Evolutionary conservation across 2,113 vertebrate species (phyloP).

Genomic region (Podocnemis expansa): DNA sequence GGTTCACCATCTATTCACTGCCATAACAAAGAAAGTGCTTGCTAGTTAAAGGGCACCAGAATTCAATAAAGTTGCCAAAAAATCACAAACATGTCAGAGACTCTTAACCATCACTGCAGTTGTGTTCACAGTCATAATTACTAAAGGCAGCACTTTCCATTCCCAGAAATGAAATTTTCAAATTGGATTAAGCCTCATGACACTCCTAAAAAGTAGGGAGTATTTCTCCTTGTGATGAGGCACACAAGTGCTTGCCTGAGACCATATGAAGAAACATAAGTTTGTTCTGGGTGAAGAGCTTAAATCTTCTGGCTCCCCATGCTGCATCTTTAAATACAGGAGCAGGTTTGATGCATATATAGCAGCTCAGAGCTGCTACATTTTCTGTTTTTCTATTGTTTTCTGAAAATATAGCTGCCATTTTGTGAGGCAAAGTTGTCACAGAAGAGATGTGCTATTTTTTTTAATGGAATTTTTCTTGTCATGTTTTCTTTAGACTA

Average conservation of each 20-base stretch:
- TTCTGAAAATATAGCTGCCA: neutral
- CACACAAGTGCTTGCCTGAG: neutral
- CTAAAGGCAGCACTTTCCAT: neutral
- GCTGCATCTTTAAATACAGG: neutral
- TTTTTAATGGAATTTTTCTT: neutral
- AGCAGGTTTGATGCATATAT: neutral
- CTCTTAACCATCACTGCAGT: neutral
- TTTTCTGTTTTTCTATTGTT: neutral
- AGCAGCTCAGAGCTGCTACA: neutral
- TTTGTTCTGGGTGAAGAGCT: neutral
- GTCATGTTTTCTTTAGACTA: neutral
- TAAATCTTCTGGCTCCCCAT: neutral
- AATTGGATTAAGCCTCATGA: neutral
- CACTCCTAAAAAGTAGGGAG: neutral
- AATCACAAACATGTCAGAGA: neutral
- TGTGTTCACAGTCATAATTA: neutral
- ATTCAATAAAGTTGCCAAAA: neutral
- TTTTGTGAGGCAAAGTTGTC: neutral
- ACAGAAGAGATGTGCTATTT: neutral
- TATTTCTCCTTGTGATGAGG: neutral
- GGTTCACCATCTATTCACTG: neutral
- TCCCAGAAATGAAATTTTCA: neutral
- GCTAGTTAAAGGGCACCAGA: neutral
- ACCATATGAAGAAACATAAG: neutral
- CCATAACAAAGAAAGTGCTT: neutral